Conservation (phyloP, 2,113 vertebrate species). For the Plecotus auritus region DNA sequence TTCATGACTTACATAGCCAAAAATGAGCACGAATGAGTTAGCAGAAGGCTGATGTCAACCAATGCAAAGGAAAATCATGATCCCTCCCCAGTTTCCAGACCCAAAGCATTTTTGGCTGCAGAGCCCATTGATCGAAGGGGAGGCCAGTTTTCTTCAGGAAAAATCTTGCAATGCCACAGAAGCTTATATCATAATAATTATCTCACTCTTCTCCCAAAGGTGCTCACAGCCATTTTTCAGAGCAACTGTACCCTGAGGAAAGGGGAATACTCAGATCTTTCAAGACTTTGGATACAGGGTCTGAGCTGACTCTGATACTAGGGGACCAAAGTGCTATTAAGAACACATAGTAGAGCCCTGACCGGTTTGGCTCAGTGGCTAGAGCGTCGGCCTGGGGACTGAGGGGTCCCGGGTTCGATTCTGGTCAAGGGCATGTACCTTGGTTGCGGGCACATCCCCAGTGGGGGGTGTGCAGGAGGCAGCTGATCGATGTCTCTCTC, state of each 20-base stretch:
- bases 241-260: background rate
- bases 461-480: too few relatives aligned
- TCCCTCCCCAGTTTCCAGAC: background rate
- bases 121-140: background rate
- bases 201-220: background rate
- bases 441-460: too few relatives aligned
- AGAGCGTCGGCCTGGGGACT: too few relatives aligned
- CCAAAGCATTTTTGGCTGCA: background rate
- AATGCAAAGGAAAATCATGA: background rate
- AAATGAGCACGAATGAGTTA: background rate
- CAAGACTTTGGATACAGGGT: background rate
- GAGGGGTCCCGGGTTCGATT: too few relatives aligned
- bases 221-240: background rate
- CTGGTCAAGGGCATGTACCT: too few relatives aligned
- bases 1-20: background rate
- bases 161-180: background rate
- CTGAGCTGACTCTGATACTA: background rate
- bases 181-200: background rate
- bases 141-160: background rate
- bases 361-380: too few relatives aligned
- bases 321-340: background rate
- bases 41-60: background rate
- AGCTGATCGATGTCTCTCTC: too few relatives aligned
- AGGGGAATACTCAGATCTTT: background rate
- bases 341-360: background rate